Conservation (phyloP, 2,888 invertebrate genomes). For the Ganaspis brasiliensis region DNA sequence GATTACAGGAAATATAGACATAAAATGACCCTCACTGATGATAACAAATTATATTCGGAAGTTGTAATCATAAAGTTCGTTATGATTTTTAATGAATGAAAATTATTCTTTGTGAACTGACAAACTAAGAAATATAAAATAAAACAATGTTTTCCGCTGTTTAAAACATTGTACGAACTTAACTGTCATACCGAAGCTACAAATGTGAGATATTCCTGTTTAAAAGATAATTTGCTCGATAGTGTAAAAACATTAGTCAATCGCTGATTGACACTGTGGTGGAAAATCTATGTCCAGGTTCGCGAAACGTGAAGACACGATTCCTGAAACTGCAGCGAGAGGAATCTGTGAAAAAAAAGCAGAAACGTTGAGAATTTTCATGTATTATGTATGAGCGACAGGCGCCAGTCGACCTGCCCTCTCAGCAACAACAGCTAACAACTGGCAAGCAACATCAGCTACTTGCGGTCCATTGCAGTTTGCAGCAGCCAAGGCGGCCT, state of each 20-base stretch:
- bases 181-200: too few relatives aligned
- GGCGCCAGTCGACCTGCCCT: conserved; percentile 69
- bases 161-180: too few relatives aligned
- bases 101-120: too few relatives aligned
- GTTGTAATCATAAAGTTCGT: too few relatives aligned
- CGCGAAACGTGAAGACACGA: not conserved
- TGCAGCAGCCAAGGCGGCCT: conserved; percentile 31
- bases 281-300: not conserved
- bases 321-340: conserved; percentile 10
- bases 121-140: too few relatives aligned
- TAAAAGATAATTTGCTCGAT: not conserved
- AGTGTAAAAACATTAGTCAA: not conserved
- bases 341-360: conserved; percentile 67
- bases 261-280: not conserved
- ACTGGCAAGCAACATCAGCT: conserved; percentile 54
- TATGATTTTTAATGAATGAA: too few relatives aligned
- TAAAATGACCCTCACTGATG: too few relatives aligned
- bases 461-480: conserved; percentile 42
- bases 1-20: too few relatives aligned
- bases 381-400: conserved; percentile 75
- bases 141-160: too few relatives aligned
- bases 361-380: conserved; percentile 70
- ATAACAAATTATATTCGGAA: too few relatives aligned
- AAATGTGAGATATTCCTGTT: too few relatives aligned
- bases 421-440: conserved; percentile 33